Conservation (phyloP, 2,113 vertebrate species). For the Phoxinus phoxinus region DNA sequence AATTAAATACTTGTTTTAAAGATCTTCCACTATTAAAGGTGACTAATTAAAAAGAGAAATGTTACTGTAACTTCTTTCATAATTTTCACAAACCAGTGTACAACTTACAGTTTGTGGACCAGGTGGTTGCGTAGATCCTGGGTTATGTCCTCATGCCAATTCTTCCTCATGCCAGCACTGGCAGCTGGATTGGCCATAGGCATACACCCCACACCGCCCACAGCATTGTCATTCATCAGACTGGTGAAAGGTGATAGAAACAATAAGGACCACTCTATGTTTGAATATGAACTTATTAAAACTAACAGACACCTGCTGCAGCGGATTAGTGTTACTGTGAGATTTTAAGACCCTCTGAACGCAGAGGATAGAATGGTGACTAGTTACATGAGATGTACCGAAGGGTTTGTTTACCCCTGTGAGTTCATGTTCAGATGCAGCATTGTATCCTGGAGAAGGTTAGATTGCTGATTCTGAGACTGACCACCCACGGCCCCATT, state of each 20-base stretch:
- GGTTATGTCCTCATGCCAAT: conserved; percentile 94
- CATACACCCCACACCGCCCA: conserved; percentile 86
- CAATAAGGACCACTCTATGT: background rate
- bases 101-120: conserved; percentile 94
- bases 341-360: background rate
- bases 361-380: background rate
- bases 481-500: conserved; percentile 90
- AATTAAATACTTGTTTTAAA: background rate
- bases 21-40: background rate
- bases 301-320: background rate
- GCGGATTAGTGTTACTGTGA: background rate
- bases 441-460: conserved; percentile 90
- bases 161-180: conserved; percentile 89
- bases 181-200: conserved; percentile 89
- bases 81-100: background rate
- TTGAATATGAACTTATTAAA: background rate
- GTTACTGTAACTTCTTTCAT: background rate
- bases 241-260: conserved; percentile 53
- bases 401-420: conserved; percentile 82
- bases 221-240: conserved; percentile 85
- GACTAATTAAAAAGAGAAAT: background rate
- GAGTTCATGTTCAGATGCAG: conserved; percentile 91
- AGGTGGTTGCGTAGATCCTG: conserved; percentile 95
- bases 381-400: background rate
- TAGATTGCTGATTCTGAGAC: conserved; percentile 77